Percentiles rank a stretch among this genome's conserved stretches.
Evolutionary conservation across 2,113 vertebrate genomes (phyloP).

Genomic region (Procapra przewalskii): DNA sequence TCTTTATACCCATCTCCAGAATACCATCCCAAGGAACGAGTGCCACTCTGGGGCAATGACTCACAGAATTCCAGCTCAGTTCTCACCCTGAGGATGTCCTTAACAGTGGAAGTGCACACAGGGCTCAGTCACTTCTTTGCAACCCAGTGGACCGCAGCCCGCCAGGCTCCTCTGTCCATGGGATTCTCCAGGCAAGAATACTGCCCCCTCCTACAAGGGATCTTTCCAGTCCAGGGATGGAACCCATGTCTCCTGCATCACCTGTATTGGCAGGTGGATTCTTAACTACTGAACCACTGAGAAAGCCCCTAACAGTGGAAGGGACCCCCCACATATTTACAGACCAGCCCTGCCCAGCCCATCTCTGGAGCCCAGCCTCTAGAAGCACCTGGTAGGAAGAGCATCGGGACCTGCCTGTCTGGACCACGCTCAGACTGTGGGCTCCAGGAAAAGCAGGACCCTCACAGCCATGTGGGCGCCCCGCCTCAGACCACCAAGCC

Average conservation of each 20-base stretch:
- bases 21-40: neutral
- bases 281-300: neutral
- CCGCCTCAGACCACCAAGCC: neutral
- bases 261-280: neutral
- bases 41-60: too few relatives aligned
- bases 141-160: neutral
- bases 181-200: neutral
- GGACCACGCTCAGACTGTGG: fast-evolving
- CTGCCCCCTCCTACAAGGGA: neutral
- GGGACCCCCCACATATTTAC: neutral
- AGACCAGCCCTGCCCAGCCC: neutral
- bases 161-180: neutral
- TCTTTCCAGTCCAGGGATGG: neutral
- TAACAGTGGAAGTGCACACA: neutral
- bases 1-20: neutral
- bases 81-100: neutral
- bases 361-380: neutral
- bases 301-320: too few relatives aligned
- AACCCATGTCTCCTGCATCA: neutral
- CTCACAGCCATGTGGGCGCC: neutral
- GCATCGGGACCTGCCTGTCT: fast-evolving
- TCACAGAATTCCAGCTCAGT: neutral
- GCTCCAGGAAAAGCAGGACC: too few relatives aligned
- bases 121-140: neutral
- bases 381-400: neutral